Base-by-base conservation (phyloP, 2,888 invertebrate species). In the Dimorphilus gyrociliatus region DNA sequence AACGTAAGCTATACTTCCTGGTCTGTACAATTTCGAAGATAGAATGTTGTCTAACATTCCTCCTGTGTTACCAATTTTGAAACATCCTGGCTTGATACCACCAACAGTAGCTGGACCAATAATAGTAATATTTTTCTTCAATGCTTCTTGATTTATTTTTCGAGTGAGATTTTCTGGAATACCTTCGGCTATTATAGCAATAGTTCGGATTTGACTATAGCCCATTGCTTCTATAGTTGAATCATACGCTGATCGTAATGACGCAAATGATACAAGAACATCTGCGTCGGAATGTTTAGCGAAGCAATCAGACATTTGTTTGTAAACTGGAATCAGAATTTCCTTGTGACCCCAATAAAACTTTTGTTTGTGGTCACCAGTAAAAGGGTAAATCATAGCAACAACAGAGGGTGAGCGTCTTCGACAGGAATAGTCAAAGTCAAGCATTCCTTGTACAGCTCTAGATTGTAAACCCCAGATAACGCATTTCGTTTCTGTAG, bases 301-400 rank as follows among this genome's bases (percentile, higher is more conserved):
- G 76, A 94, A 86, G 1, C 92, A 90, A 49, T 90, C 86, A 40
- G 76, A 78, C 88, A 97, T 90, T 52, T 81, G 82, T 47, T 90
- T 90, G 68, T 94, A 99, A 4, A 92, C 84, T 48, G 68, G 40
- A 51, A 88, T 76, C 16, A 88, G 72, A 27, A 90, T 78, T 60
- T 94, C 94, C 59, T 92, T 88, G 65, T 97, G 94, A 1, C 97
- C 97, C 78, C 92, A 97, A 63, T 99, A 99, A 68, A 85, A 97
- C 64, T 97, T 99, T 66, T 92, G 92, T 58, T 90, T 92, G 65
- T 97, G 94, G 63, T 97, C 92, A 0, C 90, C 90, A 16, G 67
- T 66, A 10, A 81, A 90, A 0, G 97, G 97, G 65, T 97, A 97
- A 19, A 94, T 86, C 59, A 94, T 81, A 18, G 92, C 92, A 1